Conservation (phyloP, 2,113 vertebrate species). For the Chaetodon auriga region DNA sequence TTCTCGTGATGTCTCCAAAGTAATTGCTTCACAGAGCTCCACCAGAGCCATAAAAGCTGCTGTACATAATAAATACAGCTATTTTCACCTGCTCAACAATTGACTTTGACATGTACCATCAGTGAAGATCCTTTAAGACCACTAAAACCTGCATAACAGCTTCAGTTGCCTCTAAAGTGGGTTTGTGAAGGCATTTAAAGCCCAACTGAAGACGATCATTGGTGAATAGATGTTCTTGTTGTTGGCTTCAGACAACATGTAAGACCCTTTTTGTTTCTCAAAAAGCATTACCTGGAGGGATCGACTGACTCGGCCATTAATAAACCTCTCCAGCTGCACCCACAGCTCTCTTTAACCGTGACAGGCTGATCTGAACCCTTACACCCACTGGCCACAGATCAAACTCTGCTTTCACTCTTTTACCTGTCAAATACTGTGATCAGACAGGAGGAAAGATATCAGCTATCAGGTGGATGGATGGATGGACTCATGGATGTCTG, state of each 20-base stretch:
- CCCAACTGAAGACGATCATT: not conserved
- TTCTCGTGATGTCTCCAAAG: not conserved
- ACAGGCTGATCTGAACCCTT: slow-evolving; percentile 10
- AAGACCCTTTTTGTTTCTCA: not conserved
- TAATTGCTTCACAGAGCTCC: not conserved
- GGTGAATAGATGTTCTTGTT: not conserved
- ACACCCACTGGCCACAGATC: slow-evolving; percentile 5
- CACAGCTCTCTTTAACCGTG: not conserved
- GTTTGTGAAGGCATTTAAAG: not conserved
- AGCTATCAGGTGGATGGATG: not conserved
- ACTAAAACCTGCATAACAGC: not conserved
- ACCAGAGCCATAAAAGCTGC: not conserved
- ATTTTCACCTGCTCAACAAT: not conserved
- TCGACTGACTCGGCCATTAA: slow-evolving; percentile 13
- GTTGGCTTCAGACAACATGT: not conserved
- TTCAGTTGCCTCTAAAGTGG: not conserved
- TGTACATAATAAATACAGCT: not conserved
- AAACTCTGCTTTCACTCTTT: not conserved
- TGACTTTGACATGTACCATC: not conserved
- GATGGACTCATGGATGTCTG: not conserved
- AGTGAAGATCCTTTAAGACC: not conserved
- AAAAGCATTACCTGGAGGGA: not conserved
- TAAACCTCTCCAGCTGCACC: not conserved
- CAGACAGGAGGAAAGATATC: not conserved
- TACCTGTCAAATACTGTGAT: not conserved